Evolutionary conservation across 37 sponge, comb jelly and placozoan genomes (phyloP).

Genomic region (Theonella swinhoei): DNA sequence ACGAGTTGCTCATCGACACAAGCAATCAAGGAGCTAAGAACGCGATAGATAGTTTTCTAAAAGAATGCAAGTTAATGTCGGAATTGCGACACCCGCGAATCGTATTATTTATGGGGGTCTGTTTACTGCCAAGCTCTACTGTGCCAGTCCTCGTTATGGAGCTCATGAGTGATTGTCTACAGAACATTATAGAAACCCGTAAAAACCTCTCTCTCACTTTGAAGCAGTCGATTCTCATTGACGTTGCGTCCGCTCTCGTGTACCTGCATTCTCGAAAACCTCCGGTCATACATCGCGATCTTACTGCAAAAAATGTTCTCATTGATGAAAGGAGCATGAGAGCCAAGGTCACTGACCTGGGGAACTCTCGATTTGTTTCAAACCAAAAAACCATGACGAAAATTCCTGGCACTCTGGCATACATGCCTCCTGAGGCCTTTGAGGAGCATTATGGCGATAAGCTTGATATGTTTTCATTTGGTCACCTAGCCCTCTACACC

Average conservation of each 20-base stretch:
- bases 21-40: not conserved
- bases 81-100: constrained; percentile 41
- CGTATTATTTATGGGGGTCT: constrained; percentile 40
- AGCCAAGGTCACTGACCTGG: constrained; percentile 52
- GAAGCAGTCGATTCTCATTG: constrained; percentile 24
- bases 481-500: not conserved
- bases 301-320: constrained; percentile 45
- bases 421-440: constrained; percentile 47
- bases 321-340: constrained; percentile 4
- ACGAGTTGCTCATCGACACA: not conserved
- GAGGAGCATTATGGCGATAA: not conserved
- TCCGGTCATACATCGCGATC: constrained; percentile 39
- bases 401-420: constrained; percentile 11
- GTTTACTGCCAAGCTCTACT: not conserved
- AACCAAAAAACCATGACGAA: not conserved
- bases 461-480: constrained; percentile 38
- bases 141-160: constrained; percentile 36
- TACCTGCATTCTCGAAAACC: constrained; percentile 36
- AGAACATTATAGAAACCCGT: not conserved
- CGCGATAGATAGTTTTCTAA: not conserved
- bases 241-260: constrained; percentile 34
- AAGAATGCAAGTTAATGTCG: constrained; percentile 32
- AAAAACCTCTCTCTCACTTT: constrained; percentile 2
- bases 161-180: constrained; percentile 14
- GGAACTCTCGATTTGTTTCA: constrained; percentile 3